A percentile compares a stretch with the other conserved stretches of the same genome.
Conservation (phyloP, 2,113 vertebrate species). For the Salvelinus alpinus region DNA sequence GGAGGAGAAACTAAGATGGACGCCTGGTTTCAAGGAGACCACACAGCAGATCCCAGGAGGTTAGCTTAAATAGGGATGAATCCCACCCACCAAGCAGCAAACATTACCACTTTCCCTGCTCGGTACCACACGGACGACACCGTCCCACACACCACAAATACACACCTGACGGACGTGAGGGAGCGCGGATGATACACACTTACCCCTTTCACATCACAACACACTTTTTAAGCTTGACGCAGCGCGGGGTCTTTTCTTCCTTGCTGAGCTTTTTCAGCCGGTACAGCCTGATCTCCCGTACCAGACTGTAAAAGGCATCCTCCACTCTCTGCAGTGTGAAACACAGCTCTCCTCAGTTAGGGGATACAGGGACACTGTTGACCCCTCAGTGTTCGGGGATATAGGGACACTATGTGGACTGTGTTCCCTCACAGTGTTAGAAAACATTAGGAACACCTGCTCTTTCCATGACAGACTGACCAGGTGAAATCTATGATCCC, state of each 20-base stretch:
- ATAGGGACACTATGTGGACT: too few species aligned
- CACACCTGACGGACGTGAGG: slow-evolving; percentile 30
- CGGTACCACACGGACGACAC: slow-evolving; percentile 40
- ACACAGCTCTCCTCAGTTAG: slow-evolving; percentile 84
- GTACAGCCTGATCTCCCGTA: slow-evolving; percentile 98
- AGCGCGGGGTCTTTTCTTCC: slow-evolving; percentile 98
- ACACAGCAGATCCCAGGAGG: slow-evolving; percentile 53
- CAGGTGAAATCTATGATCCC: too few species aligned
- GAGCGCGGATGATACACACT: slow-evolving; percentile 72
- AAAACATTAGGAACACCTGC: too few species aligned
- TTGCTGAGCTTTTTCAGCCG: slow-evolving; percentile 96
- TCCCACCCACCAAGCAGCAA: neutral
- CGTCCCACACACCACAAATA: slow-evolving; percentile 1
- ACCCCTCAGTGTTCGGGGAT: too few species aligned
- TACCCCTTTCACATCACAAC: slow-evolving; percentile 97
- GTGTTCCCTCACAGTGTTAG: too few species aligned
- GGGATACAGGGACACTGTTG: neutral
- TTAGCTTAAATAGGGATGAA: slow-evolving; percentile 48
- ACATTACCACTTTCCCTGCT: slow-evolving; percentile 8
- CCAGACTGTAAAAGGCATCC: slow-evolving; percentile 99
- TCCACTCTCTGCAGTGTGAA: slow-evolving; percentile 99
- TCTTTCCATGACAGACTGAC: too few species aligned
- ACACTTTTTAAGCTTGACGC: slow-evolving; percentile 99
- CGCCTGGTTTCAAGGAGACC: neutral
- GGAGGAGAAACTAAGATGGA: neutral